Evolutionary conservation across 2,113 vertebrate genomes (phyloP), one percentile per base, ranked within the genome.

Genomic region (Plecotus auritus): DNA sequence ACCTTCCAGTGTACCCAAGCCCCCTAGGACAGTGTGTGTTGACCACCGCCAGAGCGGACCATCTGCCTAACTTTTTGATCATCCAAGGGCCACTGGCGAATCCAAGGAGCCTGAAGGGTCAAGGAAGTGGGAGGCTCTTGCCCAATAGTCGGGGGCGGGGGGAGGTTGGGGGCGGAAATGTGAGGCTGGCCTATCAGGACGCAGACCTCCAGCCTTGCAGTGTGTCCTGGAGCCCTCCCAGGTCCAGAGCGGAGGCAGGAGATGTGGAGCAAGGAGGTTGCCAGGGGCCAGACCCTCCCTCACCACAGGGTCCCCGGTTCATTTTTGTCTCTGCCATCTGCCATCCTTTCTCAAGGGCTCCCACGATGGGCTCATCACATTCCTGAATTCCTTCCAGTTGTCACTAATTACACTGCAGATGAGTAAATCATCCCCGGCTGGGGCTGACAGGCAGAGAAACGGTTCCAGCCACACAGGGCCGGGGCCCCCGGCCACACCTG

Each of bases 371-470:
- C 95, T 95, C 91, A 88, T 94, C 95, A 20, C n/a, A 95, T 76
- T 87, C 96, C 96, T 97, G 97, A 96, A 95, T 95, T 90, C 92
- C 88, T 96, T 98, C 97, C 97, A 94, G 54, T 97, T 96, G 95
- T 93, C 90, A 93, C 97, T 97, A 97, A 98, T 98, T 96, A 93
- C 83, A 93, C 56, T 93, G 97, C 97, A 91, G 96, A 94, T 96
- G 90, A 4, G 97, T 97, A 98, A 97, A 97, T 97, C 96, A 97
- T 97, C 51, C 54, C 85, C 56, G 83, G 77, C 89, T 30, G 40
- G 61, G 35, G 45, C n/a, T 94, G 97, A 97, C 93, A 94, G 74
- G 61, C 81, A 93, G 40, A 26, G 77, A 56, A 45, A 64, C 0
- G 18, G 84, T 87, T 70, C n/a, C 61, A 59, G 23, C 59, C 85